Percentiles rank a stretch among this genome's conserved stretches.
Evolutionary conservation across 1,140 invertebrate species (phyloP).

Genomic region (Brachionus calyciflorus): DNA sequence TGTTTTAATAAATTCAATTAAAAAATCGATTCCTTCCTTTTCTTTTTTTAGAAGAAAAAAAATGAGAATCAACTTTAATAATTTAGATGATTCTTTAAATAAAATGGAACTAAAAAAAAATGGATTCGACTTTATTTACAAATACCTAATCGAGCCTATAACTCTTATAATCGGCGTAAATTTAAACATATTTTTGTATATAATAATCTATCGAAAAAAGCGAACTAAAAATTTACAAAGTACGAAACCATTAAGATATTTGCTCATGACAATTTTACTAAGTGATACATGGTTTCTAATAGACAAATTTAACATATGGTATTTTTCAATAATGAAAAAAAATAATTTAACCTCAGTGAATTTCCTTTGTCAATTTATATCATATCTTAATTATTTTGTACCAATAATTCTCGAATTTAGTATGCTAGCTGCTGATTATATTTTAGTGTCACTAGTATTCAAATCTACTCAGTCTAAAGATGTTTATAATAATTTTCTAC

Average conservation of each 20-base stretch:
- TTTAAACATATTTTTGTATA: neutral
- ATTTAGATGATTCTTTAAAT: neutral
- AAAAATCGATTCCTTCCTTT: neutral
- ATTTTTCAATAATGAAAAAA: conserved; percentile 8
- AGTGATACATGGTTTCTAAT: conserved; percentile 26
- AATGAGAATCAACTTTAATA: neutral
- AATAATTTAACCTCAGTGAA: neutral
- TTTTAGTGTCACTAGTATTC: conserved; percentile 1
- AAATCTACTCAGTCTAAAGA: neutral
- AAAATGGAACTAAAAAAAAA: neutral
- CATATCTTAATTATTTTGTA: conserved; percentile 21
- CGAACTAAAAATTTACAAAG: neutral
- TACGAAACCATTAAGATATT: conserved; percentile 3
- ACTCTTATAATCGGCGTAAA: neutral
- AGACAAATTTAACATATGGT: conserved; percentile 12
- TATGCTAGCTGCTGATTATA: neutral
- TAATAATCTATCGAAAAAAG: conserved; percentile 1
- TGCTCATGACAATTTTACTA: neutral
- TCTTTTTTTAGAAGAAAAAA: neutral
- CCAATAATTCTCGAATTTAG: conserved; percentile 7
- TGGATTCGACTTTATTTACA: neutral
- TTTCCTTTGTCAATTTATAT: conserved; percentile 16
- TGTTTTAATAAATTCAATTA: too few species aligned
- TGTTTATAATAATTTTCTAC: conserved; percentile 11
- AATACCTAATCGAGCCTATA: neutral